phyloP scores from a whole-genome alignment of 2,113 vertebrate species.

The Gymnogyps californianus region DNA sequence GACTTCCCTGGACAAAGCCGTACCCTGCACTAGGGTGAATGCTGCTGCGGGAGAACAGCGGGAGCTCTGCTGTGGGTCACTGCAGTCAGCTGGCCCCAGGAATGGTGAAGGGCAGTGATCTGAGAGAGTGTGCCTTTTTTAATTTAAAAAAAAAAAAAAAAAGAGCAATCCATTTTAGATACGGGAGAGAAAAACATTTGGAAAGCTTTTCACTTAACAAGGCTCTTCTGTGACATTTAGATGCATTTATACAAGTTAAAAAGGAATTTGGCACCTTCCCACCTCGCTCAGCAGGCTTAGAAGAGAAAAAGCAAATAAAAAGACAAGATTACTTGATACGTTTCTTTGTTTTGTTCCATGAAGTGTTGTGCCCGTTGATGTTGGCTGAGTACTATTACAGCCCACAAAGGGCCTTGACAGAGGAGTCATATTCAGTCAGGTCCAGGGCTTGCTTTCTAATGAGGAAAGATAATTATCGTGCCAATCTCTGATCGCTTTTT shows the following conservation, averaged over 20 bases:
- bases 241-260: slow-evolving; percentile 39
- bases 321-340: not conserved
- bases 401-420: not conserved
- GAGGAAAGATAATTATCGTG: slow-evolving; percentile 5
- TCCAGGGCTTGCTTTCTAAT: not conserved
- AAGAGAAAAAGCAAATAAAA: slow-evolving; percentile 51
- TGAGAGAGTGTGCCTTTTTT: not conserved
- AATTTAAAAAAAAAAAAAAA: not conserved
- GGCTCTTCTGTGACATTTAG: slow-evolving; percentile 56
- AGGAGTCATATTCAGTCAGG: slow-evolving; percentile 1
- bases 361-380: not conserved
- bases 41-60: not conserved
- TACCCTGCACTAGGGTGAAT: not conserved
- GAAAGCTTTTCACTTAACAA: slow-evolving; percentile 54
- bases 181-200: slow-evolving; percentile 48
- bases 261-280: slow-evolving; percentile 58
- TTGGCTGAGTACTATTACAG: not conserved
- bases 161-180: slow-evolving; percentile 58
- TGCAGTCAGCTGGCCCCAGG: not conserved
- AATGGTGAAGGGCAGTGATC: not conserved
- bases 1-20: not conserved
- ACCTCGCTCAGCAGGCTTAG: slow-evolving; percentile 25
- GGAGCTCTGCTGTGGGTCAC: not conserved
- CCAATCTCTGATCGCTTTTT: slow-evolving; percentile 6
- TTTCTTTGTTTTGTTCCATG: slow-evolving; percentile 27